Percentiles rank a stretch among this genome's conserved stretches.
These are phyloP conservation scores for Leptothorax acervorum DNA, from an alignment of 2,888 invertebrate species.

Conservation along the genomic window DNA sequence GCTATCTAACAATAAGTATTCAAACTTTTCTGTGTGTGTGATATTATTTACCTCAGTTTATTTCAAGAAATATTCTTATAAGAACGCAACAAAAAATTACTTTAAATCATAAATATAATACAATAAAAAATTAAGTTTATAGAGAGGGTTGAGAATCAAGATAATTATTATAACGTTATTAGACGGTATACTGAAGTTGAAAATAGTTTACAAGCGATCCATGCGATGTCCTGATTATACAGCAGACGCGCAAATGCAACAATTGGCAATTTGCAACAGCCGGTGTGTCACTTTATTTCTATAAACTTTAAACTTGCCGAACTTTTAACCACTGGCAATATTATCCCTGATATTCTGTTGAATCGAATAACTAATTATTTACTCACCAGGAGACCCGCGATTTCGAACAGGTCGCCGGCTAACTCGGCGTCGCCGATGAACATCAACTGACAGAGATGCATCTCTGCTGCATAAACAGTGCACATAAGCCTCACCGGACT, in stretches of 20 bases:
- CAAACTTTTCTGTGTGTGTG: constrained; percentile 6
- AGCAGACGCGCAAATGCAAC: neutral
- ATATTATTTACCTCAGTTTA: neutral
- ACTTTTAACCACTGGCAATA: neutral
- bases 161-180: neutral
- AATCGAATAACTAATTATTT: neutral
- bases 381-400: constrained; percentile 82
- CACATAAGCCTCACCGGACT: constrained; percentile 1
- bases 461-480: constrained; percentile 58
- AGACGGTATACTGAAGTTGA: neutral
- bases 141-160: neutral
- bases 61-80: neutral
- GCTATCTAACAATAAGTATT: neutral
- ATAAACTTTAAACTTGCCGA: neutral
- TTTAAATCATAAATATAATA: neutral
- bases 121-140: neutral
- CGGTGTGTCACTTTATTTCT: constrained; percentile 24
- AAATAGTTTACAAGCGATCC: constrained; percentile 58
- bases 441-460: constrained; percentile 80
- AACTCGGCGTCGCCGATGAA: constrained; percentile 79
- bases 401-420: constrained; percentile 80
- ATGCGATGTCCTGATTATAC: constrained; percentile 64
- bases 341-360: no score
- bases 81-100: neutral
- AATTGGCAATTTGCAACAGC: neutral